Evolutionary conservation across 2,113 vertebrate genomes (phyloP), one percentile per base, ranked within the genome.

Genomic region (Anas platyrhynchos): DNA sequence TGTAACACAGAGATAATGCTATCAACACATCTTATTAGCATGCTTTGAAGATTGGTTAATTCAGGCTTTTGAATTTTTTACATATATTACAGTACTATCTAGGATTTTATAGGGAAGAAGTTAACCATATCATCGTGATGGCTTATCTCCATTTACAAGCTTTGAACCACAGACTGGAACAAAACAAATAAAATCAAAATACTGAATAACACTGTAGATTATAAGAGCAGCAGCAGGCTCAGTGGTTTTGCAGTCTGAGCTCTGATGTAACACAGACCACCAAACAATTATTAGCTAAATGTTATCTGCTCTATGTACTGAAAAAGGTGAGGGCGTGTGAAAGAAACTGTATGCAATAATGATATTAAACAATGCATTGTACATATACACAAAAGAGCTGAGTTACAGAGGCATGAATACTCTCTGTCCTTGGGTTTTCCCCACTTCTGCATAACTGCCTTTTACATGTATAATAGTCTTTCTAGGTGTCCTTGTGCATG

Each of bases 81-180:
- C 20, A 23, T 79, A 34, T 56, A 66, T 48, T 73, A 36, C 48
- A 44, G 41, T 80, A 69, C 8, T 6, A 36, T 58, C 31, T 48
- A 89, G 41, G 21, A 83, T 83, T 93, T 85, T 77, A 66, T 32
- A 58, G 36, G 27, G 23, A 89, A 76, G 76, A 16, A 23, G 26
- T 63, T 94, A 63, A 63, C 13, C 11, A 2, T 56, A 59, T 79
- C 44, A 91, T 48, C 17, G 14, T 55, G 23, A 78, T 0, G 0
- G 31, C 67, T 89, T 93, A 68, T 65, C 7, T 82, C 36, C 1
- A 68, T 82, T 93, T 92, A 56, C 52, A 61, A 55, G 38, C 27
- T 59, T 85, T 72, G 66, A 58, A 85, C 14, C 46, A 67, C 4
- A 67, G 36, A 5, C n/a, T 78, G 46, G 22, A 59, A 38, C 36